These are phyloP conservation scores for Cynodonichthys magdalenae DNA, from an alignment of 2,797 vertebrate species.

Conservation along the genomic window DNA sequence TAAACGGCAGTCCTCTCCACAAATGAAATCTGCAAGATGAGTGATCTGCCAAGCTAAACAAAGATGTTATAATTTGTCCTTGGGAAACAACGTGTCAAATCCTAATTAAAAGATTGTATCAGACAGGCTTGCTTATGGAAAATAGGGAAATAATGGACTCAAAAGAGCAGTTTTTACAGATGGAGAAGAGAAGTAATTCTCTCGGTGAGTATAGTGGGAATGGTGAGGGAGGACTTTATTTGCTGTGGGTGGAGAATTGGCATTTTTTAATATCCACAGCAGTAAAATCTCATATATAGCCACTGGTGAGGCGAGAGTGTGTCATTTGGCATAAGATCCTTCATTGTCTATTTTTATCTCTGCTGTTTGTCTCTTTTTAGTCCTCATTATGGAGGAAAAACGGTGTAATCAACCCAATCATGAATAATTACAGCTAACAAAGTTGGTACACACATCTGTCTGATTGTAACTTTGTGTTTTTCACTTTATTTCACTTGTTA, in stretches of 20 bases:
- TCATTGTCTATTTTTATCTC: slow-evolving; percentile 45
- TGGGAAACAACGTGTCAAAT: slow-evolving; percentile 77
- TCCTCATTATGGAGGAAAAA: slow-evolving; percentile 64
- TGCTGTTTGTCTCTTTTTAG: slow-evolving; percentile 53
- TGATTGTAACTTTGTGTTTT: slow-evolving; percentile 70
- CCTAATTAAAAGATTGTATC: slow-evolving; percentile 84
- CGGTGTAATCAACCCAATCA: slow-evolving; percentile 79
- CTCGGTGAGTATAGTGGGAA: slow-evolving; percentile 51
- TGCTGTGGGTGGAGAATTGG: slow-evolving; percentile 65
- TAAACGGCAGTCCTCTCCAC: slow-evolving; percentile 24
- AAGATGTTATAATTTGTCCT: slow-evolving; percentile 69
- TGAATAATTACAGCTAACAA: slow-evolving; percentile 72
- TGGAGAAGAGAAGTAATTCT: slow-evolving; percentile 65
- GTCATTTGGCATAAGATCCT: slow-evolving; percentile 53
- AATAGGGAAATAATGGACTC: slow-evolving; percentile 76
- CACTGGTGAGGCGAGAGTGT: slow-evolving; percentile 37
- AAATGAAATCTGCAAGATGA: slow-evolving; percentile 55
- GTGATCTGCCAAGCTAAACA: slow-evolving; percentile 59
- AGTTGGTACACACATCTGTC: slow-evolving; percentile 73
- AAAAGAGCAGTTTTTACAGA: slow-evolving; percentile 73
- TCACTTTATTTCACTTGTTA: slow-evolving; percentile 53
- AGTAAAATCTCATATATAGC: slow-evolving; percentile 64
- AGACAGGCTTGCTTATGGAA: slow-evolving; percentile 71
- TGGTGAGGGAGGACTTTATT: slow-evolving; percentile 67
- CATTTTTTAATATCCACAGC: slow-evolving; percentile 77